Base-by-base conservation (phyloP, 1,140 invertebrate species). In the Parasteatoda tepidariorum region DNA sequence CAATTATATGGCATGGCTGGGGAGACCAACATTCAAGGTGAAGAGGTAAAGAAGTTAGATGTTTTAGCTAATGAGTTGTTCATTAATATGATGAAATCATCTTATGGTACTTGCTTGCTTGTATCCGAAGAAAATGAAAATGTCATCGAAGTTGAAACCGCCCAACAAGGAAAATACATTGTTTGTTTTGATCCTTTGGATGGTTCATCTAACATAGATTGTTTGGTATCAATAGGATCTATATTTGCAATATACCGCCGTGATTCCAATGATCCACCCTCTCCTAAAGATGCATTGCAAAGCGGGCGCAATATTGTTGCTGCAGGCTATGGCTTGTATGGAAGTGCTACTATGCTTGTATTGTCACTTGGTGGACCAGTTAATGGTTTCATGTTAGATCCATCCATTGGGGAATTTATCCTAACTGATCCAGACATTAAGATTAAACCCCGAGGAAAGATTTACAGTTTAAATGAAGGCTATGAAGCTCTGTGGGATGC, bases 161-260 rank as follows among this genome's bases (percentile, higher is more conserved):
- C 97, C 68, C 94, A 94, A 87, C 93, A 94, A 73, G 97, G 90
- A 88, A 99, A 99, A 90, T 99, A 99, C 88, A 94, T 99, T 76
- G 97, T 99, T 0, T 97, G 95, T 86, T 99, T 99, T 90, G 98
- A 99, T 90, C 98, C 98, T 0, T 90, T 99, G 61, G 98, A 99
- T 90, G 98, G 98, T 5, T 99, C 98, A 0, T 99, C 98, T 0
- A 99, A 99, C 88, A 99, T 99, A 86, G 98, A 99, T 88, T 99
- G 98, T 88, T 91, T 99, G 1, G 97, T 98, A 0, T 99, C 98
- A 0, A 98, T 99, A 83, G 98, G 98, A 38, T 99, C 98, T 2
- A 99, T 99, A 87, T 99, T 99, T 89, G 92, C 93, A 15, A 97
- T 99, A 85, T 98, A 95, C 88, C 95, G 92, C 91, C 96, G 90